Base-by-base conservation (phyloP, 2,113 vertebrate species). In the Mesoclemmys tuberculata region DNA sequence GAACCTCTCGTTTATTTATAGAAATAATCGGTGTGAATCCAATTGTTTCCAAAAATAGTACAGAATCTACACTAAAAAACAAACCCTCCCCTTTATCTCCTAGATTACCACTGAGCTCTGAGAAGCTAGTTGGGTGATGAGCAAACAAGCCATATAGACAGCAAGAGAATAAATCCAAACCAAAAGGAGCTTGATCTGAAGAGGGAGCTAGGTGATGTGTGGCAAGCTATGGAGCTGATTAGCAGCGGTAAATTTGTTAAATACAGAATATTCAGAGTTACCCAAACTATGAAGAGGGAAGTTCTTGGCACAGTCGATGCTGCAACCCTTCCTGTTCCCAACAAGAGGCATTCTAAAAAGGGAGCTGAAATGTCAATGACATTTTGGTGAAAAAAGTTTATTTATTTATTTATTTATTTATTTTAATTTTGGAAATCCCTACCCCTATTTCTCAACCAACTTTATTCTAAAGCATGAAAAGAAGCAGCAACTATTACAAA, bases 401-500 rank as follows among this genome's bases (percentile, higher is more conserved):
- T 0, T 4, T 1, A 21, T 12, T 35, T 11, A 19, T 1, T 1
- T 35, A 0, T 85, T 90, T 55, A 8, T 46, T 46, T 46, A n/a
- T 21, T 46, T 91, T 44, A 4, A 38, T 52, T 85, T 49, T 64
- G 85, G 79, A 64, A 87, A 86, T 48, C 79, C 12, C 22, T 41
- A 11, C 41, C 24, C 74, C 5, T 46, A 26, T 46, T 27, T 46
- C 26, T 26, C 41, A 46, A 46, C 26, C 41, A 46, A 27, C 84
- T 82, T 41, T 11, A 55, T 35, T 89, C 79, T 22, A 5, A 64
- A 35, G 85, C 92, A 80, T 68, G 35, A 68, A 68, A 68, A 12
- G 48, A 4, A 1, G 1, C 11, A 48, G 27, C 56, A 41, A 1
- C 11, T 6, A 7, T 2, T 24, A 71, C 1, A 52, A 55, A 12